Evolutionary conservation across 2,888 invertebrate genomes (phyloP).

Genomic region (Myathropa florea): DNA sequence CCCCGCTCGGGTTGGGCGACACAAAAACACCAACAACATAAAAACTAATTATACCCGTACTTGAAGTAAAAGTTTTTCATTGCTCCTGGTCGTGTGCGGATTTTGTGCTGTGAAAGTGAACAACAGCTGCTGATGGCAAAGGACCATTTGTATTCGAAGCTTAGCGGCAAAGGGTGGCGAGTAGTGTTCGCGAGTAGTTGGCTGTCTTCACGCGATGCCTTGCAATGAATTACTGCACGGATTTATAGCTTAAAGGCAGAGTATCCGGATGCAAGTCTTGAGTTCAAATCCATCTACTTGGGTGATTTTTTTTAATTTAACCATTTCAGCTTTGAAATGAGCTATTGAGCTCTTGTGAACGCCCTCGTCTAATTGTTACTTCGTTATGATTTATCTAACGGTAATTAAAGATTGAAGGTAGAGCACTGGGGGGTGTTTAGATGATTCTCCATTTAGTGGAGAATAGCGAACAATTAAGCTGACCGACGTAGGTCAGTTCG

Average conservation of each 20-base stretch:
- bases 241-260: constrained; percentile 5
- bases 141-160: constrained; percentile 21
- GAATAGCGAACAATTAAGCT: too few species aligned
- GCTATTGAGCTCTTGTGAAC: not conserved
- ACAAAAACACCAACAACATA: not conserved
- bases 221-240: not conserved
- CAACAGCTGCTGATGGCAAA: constrained; percentile 18
- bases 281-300: not conserved
- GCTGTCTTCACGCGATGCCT: constrained; percentile 19
- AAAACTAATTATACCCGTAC: constrained; percentile 35
- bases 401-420: not conserved
- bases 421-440: not conserved
- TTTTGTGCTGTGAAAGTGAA: constrained; percentile 3
- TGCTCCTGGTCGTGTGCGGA: not conserved
- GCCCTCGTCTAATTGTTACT: not conserved
- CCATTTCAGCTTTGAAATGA: not conserved
- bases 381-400: not conserved
- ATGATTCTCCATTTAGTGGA: not conserved
- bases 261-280: not conserved
- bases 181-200: constrained; percentile 6
- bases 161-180: not conserved
- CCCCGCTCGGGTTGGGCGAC: not conserved
- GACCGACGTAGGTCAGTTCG: too few species aligned
- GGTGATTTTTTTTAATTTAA: not conserved
- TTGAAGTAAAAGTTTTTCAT: constrained; percentile 19